A percentile compares a stretch with the other conserved stretches of the same genome.
Conservation (phyloP, 2,113 vertebrate species). For the Tachysurus fulvidraco region DNA sequence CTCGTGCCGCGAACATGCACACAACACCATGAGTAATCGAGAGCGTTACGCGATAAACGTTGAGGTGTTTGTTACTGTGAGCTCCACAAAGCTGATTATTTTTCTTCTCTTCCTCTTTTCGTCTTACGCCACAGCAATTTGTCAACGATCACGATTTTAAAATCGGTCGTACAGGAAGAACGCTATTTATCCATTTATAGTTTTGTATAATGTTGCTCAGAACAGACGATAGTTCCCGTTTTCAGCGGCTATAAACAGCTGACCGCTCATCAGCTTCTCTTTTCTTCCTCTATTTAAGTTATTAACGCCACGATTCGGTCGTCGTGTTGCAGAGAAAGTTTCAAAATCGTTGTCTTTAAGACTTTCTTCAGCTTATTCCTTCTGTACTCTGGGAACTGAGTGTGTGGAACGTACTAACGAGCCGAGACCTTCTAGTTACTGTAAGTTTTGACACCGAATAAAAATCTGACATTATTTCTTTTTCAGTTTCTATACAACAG, state of each 20-base stretch:
- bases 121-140: background rate
- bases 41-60: background rate
- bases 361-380: background rate
- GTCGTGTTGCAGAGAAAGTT: background rate
- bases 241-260: background rate
- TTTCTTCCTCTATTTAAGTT: background rate
- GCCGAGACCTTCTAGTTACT: background rate
- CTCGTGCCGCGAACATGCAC: too few species aligned
- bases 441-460: background rate
- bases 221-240: background rate
- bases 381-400: background rate
- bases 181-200: background rate
- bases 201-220: background rate
- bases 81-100: background rate
- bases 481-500: background rate
- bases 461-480: background rate
- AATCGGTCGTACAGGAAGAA: background rate
- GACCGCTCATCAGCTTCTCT: background rate
- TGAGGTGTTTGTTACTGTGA: background rate
- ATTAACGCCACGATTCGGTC: background rate
- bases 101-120: background rate
- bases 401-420: background rate
- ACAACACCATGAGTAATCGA: too few species aligned
- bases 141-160: background rate
- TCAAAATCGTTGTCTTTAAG: background rate